Evolutionary conservation across 2,797 vertebrate genomes (phyloP).

Genomic region (Parotocinclus haroldoi): DNA sequence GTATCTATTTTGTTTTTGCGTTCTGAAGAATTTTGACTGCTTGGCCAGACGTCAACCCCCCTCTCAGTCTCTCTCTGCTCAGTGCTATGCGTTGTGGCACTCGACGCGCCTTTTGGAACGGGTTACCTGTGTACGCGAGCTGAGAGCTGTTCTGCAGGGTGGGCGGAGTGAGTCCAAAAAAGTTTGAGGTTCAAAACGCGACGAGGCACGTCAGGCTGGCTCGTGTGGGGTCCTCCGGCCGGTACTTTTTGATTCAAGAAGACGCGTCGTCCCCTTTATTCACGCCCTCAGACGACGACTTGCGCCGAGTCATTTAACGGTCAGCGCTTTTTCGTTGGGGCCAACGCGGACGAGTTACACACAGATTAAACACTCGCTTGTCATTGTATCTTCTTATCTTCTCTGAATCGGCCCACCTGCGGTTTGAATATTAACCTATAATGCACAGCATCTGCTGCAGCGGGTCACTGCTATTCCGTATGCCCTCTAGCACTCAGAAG

Average conservation of each 20-base stretch:
- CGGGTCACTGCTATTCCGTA: slow-evolving; percentile 35
- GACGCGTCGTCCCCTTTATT: slow-evolving; percentile 1
- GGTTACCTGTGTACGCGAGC: too few species aligned
- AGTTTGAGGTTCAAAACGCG: too few species aligned
- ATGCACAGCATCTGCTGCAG: slow-evolving; percentile 41
- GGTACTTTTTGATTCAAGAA: neutral
- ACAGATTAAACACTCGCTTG: slow-evolving; percentile 20
- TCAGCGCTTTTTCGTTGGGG: neutral
- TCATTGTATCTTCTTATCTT: slow-evolving; percentile 12
- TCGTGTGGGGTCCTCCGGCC: neutral
- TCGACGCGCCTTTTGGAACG: too few species aligned
- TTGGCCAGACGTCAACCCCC: too few species aligned
- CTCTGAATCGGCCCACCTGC: slow-evolving; percentile 9
- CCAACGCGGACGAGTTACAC: neutral
- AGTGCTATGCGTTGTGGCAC: too few species aligned
- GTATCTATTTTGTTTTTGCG: too few species aligned
- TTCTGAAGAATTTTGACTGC: too few species aligned
- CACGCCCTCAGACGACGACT: neutral
- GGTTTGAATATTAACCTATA: slow-evolving; percentile 36
- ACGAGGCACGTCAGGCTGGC: too few species aligned
- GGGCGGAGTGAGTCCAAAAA: too few species aligned
- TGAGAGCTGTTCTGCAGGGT: too few species aligned
- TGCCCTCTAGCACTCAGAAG: slow-evolving; percentile 31
- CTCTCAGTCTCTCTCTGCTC: too few species aligned
- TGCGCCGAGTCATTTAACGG: slow-evolving; percentile 1